Percentiles rank a stretch among this genome's conserved stretches.
Conservation (phyloP, 2,888 invertebrate species). For the Hetaerina titia region DNA sequence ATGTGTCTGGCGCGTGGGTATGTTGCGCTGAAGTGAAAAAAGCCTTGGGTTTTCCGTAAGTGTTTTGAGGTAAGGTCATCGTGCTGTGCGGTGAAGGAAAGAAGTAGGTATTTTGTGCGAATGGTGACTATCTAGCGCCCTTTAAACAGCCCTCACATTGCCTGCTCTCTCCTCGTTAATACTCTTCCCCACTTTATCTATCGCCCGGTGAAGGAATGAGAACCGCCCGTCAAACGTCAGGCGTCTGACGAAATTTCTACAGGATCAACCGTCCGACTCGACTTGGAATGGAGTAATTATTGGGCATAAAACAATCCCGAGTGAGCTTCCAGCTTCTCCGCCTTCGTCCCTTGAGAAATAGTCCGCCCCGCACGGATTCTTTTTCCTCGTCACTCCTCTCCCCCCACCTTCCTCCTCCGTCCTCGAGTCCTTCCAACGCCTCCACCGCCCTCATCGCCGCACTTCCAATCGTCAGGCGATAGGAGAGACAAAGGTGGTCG, state of each 20-base stretch:
- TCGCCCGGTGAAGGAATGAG: not conserved
- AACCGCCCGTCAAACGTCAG: not conserved
- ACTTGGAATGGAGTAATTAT: not conserved
- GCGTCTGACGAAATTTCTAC: not conserved
- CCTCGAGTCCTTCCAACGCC: not conserved
- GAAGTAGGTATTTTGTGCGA: not conserved
- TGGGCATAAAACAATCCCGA: not conserved
- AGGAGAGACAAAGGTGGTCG: not conserved
- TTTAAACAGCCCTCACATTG: too few species aligned
- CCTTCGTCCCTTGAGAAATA: not conserved
- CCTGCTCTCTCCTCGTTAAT: not conserved
- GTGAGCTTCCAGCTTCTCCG: not conserved
- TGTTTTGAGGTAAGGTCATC: not conserved
- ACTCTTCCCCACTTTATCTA: not conserved
- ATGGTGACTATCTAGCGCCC: not conserved
- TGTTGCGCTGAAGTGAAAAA: not conserved
- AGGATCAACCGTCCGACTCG: not conserved
- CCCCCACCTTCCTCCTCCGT: not conserved
- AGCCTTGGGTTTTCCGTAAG: too few species aligned
- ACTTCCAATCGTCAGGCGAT: not conserved
- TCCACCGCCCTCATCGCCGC: not conserved
- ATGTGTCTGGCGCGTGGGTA: too few species aligned
- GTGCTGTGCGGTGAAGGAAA: not conserved
- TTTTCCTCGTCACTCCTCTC: not conserved
- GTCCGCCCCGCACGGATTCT: not conserved